Evolutionary conservation across 2,888 invertebrate genomes (phyloP).

Genomic region (Lasioglossum zephyrum): DNA sequence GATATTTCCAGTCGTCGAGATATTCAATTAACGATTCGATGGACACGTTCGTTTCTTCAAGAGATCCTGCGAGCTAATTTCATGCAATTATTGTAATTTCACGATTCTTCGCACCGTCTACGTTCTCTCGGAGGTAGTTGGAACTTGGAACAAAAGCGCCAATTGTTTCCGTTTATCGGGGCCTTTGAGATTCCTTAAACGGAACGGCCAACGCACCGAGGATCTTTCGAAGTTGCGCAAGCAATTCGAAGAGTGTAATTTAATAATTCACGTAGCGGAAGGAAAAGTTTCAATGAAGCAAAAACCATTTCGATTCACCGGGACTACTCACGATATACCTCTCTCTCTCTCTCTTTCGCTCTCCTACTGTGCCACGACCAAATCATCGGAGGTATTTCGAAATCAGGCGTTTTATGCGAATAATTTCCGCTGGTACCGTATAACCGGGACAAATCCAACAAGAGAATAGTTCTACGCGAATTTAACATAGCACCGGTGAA

Average conservation of each 20-base stretch:
- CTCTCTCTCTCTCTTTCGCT: too few species aligned
- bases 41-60: not conserved
- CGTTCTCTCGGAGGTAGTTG: not conserved
- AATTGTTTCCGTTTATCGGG: not conserved
- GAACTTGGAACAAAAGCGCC: constrained; percentile 21
- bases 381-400: not conserved
- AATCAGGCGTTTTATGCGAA: not conserved
- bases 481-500: constrained; percentile 28
- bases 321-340: not conserved
- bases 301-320: not conserved
- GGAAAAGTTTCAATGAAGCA: not conserved
- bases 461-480: constrained; percentile 6
- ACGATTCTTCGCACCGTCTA: not conserved
- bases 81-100: not conserved
- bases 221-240: not conserved
- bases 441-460: not conserved
- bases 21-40: not conserved
- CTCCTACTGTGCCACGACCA: not conserved
- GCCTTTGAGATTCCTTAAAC: not conserved
- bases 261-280: not conserved
- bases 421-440: not conserved
- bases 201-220: not conserved
- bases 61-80: not conserved
- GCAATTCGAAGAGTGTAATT: not conserved
- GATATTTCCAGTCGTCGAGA: not conserved